Conservation (phyloP, 2,797 vertebrate genomes). For the Passerculus sandwichensis region DNA sequence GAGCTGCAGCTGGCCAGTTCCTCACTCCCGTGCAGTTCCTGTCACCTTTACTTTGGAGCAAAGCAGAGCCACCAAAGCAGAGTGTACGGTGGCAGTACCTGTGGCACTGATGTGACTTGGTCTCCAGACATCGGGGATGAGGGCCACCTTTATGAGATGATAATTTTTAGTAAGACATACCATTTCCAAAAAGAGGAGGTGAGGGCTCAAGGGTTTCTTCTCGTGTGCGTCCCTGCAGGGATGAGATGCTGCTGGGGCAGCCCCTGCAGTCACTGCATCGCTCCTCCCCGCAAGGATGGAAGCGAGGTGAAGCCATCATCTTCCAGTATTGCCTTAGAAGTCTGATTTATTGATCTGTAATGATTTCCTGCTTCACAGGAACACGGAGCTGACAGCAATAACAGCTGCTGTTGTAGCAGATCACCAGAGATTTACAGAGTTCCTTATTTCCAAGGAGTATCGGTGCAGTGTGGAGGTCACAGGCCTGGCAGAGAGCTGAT, state of each 20-base stretch:
- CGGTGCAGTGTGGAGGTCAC: background rate
- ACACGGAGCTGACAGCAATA: background rate
- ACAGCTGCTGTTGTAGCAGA: background rate
- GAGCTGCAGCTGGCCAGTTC: background rate
- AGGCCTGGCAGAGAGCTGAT: background rate
- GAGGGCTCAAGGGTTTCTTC: background rate
- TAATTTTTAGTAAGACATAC: background rate
- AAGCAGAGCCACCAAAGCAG: background rate
- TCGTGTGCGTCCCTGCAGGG: background rate
- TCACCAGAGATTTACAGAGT: constrained; percentile 21
- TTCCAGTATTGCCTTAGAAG: background rate
- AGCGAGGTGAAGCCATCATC: background rate
- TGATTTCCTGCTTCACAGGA: constrained; percentile 20
- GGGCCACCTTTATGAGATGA: background rate
- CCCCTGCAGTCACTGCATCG: background rate
- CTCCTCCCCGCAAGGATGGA: background rate
- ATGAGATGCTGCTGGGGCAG: background rate
- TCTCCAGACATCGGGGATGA: background rate
- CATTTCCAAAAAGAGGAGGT: background rate
- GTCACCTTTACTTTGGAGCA: background rate
- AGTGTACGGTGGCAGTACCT: rapidly evolving
- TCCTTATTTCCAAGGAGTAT: background rate
- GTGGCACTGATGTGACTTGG: background rate
- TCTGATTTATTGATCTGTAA: constrained; percentile 26
- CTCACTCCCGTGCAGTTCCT: background rate